Evolutionary conservation across 2,113 vertebrate genomes (phyloP), one percentile per base, ranked within the genome.

Genomic region (Oxygymnocypris stewartii): DNA sequence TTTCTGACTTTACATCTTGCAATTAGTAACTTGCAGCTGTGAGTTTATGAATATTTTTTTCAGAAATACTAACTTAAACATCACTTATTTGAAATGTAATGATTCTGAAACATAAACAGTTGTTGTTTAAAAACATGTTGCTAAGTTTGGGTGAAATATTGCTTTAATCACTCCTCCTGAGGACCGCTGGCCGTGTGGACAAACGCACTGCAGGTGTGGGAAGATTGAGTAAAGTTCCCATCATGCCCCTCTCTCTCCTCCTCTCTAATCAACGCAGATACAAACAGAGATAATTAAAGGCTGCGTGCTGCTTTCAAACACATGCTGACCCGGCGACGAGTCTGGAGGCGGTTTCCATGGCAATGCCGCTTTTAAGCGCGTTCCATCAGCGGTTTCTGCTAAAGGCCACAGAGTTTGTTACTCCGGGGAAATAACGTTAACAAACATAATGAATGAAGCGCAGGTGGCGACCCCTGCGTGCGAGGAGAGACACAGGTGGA

Each of bases 201-300:
- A n/a, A n/a, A n/a, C n/a, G n/a, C n/a, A n/a, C n/a, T n/a, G n/a
- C n/a, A n/a, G n/a, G n/a, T n/a, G n/a, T 25, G 73, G 23, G 42
- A 25, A 47, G n/a, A 47, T 25, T 14, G 42, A 1, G 73, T n/a
- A n/a, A n/a, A 28, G 12, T 76, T 76, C 74, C 74, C 74, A 76
- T 76, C 74, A 76, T 76, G 23, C 51, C 35, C 6, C 20, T 16
- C 13, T 83, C 20, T 23, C 59, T 78, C 35, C 63, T 16, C 16
- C 69, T 71, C 87, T 71, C 61, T 11, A 23, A 75, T 87, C 40
- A 76, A n/a, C 79, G n/a, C 28, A 78, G 85, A 87, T 37, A 61
- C 85, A 77, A 84, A 51, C 85, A 57, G 88, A 77, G 69, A 71
- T 82, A 87, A 87, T 61, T 89, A 59, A 77, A 81, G 78, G 13